These are phyloP conservation scores for Zaprionus kolodkinae DNA, from an alignment of 1,140 invertebrate species.

Conservation along the genomic window DNA sequence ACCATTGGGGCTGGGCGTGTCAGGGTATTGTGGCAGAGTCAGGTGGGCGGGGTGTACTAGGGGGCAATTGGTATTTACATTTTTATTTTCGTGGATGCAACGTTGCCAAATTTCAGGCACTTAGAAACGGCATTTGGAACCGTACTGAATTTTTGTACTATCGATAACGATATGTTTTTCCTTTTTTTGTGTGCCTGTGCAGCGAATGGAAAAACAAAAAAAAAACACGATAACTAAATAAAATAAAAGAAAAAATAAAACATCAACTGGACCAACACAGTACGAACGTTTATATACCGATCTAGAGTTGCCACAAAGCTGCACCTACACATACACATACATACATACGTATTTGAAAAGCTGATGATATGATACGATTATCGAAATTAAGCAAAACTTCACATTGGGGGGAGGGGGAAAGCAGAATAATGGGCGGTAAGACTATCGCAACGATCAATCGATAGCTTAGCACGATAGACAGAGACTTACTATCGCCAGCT, in stretches of 20 bases:
- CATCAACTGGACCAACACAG: slow-evolving; percentile 45
- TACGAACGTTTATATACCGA: slow-evolving; percentile 26
- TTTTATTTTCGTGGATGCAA: background rate
- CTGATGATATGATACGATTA: background rate
- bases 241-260: background rate
- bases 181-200: slow-evolving; percentile 16
- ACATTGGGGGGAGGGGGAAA: background rate
- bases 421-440: background rate
- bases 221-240: slow-evolving; percentile 5
- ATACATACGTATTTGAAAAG: background rate
- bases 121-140: background rate
- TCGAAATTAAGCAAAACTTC: background rate
- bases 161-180: slow-evolving; percentile 30
- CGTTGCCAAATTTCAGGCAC: slow-evolving; percentile 24
- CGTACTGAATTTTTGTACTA: slow-evolving; percentile 8
- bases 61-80: background rate
- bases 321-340: background rate
- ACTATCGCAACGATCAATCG: slow-evolving; percentile 12
- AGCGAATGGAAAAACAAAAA: slow-evolving; percentile 12
- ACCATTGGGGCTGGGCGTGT: background rate
- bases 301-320: slow-evolving; percentile 30
- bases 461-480: background rate
- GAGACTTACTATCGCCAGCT: background rate
- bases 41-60: background rate
- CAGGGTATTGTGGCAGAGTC: background rate